A percentile compares a stretch with the other conserved stretches of the same genome.
Conservation (phyloP, 2,113 vertebrate species). For the Hylia prasina region DNA sequence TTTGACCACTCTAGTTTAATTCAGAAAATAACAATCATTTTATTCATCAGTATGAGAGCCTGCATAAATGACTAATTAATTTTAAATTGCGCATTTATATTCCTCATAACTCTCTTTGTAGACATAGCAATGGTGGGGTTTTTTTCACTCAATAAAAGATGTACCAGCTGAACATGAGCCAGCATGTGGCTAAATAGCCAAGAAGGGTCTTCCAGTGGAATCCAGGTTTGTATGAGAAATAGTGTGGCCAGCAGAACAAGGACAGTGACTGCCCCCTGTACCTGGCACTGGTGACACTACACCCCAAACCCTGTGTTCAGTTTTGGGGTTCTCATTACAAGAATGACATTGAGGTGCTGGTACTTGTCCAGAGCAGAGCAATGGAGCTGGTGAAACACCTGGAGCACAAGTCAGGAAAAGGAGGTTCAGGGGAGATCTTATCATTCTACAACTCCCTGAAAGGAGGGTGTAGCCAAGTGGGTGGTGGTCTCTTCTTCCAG, state of each 20-base stretch:
- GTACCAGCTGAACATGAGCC: not conserved
- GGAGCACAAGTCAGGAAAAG: not conserved
- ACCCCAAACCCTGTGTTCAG: not conserved
- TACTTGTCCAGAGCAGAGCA: not conserved
- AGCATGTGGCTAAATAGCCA: not conserved
- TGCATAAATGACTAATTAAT: not conserved
- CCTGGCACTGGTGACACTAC: fast-evolving
- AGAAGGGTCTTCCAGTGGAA: not conserved
- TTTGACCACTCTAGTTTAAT: not conserved
- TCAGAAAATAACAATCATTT: not conserved
- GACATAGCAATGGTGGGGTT: not conserved
- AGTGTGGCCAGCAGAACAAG: not conserved
- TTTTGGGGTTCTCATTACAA: not conserved
- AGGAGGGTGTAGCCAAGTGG: not conserved
- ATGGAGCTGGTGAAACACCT: not conserved
- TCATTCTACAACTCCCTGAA: no score
- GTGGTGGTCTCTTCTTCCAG: fast-evolving
- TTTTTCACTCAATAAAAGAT: not conserved
- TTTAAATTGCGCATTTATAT: not conserved
- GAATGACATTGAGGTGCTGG: not conserved
- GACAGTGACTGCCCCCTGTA: fast-evolving
- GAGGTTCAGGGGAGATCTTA: not conserved
- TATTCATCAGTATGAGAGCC: not conserved
- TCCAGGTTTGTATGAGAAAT: not conserved
- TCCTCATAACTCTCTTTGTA: not conserved